Base-by-base conservation (phyloP, 1,140 invertebrate species). In the Propsilocerus akamusi region DNA sequence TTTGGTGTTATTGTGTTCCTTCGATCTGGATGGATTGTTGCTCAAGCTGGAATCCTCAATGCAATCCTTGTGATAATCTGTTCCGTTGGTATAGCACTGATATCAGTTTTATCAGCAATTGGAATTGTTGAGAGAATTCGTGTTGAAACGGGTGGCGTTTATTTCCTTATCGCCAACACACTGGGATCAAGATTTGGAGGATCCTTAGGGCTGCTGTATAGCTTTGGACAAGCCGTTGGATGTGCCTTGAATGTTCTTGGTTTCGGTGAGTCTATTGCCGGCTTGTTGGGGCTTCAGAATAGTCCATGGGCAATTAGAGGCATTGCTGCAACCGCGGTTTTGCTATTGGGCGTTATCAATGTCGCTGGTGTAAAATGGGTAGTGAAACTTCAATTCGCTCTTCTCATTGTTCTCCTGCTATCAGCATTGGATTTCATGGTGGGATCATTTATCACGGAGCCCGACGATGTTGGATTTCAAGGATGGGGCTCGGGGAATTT, bases 1-100 rank as follows among this genome's bases (percentile, higher is more conserved):
- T 92, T 97, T 72, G 91, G 93, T 57, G 91, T 97, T 2, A 94
- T 97, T 63, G 90, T 97, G 51, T 96, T 97, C 68, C 71, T 97
- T 25, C 72, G 93, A 59, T 91, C 91, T 54, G 93, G 94, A 52
- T 97, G 93, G 93, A 91, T 97, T 61, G 92, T 97, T 4, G 91
- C 83, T 25, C 86, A 96, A 72, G 91, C 91, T 54, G 94, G 94
- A 46, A 78, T 95, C 56, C 71, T 87, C 11, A 78, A 87, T 71
- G 86, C 87, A 47, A 74, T 95, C 26, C 67, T 92, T 50, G 89
- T 95, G 55, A 83, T 97, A 48, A 69, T 95, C 49, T 59, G 75
- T 75, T 63, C 67, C 72, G 87, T 94, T 47, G 77, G 83, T 53
- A 81, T 94, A 53, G 90, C 87, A 34, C 66, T 95, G 55, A 83